Evolutionary conservation across 2,113 vertebrate species (phyloP).

Genomic region (Chitala chitala): DNA sequence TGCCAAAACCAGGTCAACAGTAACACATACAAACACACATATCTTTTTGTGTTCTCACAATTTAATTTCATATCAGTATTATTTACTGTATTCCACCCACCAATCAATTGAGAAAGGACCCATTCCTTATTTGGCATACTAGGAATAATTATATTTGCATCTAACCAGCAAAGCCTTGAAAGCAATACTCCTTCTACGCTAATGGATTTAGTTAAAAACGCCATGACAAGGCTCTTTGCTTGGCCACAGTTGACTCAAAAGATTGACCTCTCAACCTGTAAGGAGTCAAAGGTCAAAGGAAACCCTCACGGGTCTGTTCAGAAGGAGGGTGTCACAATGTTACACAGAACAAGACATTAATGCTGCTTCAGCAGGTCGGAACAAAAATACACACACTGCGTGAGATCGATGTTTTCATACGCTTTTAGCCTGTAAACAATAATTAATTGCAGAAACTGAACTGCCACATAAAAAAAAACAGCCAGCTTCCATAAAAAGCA

Average conservation of each 20-base stretch:
- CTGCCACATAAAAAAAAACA: too few species aligned
- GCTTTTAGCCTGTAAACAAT: too few species aligned
- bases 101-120: neutral
- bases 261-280: slow-evolving; percentile 9
- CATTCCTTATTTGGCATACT: neutral
- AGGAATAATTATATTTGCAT: neutral
- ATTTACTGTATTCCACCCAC: neutral
- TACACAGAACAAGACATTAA: neutral
- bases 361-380: too few species aligned
- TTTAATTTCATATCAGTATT: neutral
- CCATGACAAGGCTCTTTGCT: neutral
- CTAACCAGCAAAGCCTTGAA: neutral
- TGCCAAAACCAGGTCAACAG: neutral
- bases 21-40: neutral
- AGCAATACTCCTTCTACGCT: neutral
- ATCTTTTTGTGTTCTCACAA: neutral
- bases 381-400: too few species aligned
- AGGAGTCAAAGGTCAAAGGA: slow-evolving; percentile 21
- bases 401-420: too few species aligned
- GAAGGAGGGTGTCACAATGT: neutral
- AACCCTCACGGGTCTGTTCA: too few species aligned
- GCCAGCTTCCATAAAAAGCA: too few species aligned
- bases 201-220: slow-evolving; percentile 9
- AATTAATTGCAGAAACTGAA: too few species aligned
- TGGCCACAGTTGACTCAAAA: neutral